Evolutionary conservation across 1,140 invertebrate species (phyloP).

Genomic region (Drosophila sp.): DNA sequence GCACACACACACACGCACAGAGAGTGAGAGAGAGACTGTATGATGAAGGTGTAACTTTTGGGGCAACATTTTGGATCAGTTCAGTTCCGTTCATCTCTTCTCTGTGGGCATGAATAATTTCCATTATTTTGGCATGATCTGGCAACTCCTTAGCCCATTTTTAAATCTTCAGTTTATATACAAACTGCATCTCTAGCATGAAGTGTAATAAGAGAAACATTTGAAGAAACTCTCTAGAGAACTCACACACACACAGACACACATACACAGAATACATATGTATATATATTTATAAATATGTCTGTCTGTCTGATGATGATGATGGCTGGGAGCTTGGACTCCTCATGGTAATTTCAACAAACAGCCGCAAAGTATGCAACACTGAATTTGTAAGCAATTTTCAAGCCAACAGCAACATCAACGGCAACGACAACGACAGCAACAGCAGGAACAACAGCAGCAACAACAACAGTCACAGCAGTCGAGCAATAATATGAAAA

Average conservation of each 20-base stretch:
- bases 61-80: neutral
- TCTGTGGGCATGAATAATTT: too few relatives aligned
- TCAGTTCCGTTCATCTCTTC: neutral
- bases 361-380: slow-evolving; percentile 57
- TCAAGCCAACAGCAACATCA: slow-evolving; percentile 27
- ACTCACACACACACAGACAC: neutral
- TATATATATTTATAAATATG: slow-evolving; percentile 15
- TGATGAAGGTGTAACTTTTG: slow-evolving; percentile 4
- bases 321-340: slow-evolving; percentile 16
- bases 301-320: slow-evolving; percentile 3
- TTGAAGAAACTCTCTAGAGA: neutral
- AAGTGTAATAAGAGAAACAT: neutral
- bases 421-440: slow-evolving; percentile 6
- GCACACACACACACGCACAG: neutral
- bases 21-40: neutral
- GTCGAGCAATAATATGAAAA: slow-evolving; percentile 73
- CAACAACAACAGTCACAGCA: slow-evolving; percentile 14
- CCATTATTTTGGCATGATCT: too few relatives aligned
- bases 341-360: slow-evolving; percentile 46
- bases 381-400: slow-evolving; percentile 77
- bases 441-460: slow-evolving; percentile 31
- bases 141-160: too few relatives aligned
- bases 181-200: neutral
- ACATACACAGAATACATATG: neutral
- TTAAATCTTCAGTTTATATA: too few relatives aligned